These are phyloP conservation scores for Lophius americanus DNA, from an alignment of 2,797 vertebrate species.

Conservation along the genomic window DNA sequence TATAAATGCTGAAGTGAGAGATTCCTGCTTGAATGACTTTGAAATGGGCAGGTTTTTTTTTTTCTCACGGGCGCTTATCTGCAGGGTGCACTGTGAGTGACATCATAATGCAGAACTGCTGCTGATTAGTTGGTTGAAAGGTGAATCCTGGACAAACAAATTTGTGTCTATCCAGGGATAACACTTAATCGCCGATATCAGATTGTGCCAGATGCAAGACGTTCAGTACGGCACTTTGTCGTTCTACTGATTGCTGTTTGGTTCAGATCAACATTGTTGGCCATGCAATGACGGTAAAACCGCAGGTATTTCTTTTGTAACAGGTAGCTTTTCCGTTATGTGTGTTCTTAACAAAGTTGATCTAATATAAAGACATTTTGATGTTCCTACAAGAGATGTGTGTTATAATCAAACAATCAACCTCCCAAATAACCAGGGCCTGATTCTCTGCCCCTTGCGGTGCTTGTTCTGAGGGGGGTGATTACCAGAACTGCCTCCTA, in stretches of 20 bases:
- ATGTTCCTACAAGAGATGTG: slow-evolving; percentile 30
- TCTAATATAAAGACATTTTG: slow-evolving; percentile 59
- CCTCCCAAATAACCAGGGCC: slow-evolving; percentile 30
- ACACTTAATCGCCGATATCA: no score
- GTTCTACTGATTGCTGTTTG: slow-evolving; percentile 17
- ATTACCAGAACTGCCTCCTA: slow-evolving; percentile 44
- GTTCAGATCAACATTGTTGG: slow-evolving; percentile 1
- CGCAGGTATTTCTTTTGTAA: slow-evolving; percentile 37
- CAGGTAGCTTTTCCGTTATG: slow-evolving; percentile 30
- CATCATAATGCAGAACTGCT: no score
- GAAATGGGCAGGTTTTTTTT: no score
- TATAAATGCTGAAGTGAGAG: no score
- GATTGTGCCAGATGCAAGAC: not conserved
- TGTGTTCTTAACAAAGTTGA: slow-evolving; percentile 28
- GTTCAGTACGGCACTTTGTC: not conserved
- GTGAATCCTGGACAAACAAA: no score
- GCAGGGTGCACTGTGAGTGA: no score
- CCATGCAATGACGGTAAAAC: slow-evolving; percentile 29
- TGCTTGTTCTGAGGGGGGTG: slow-evolving; percentile 41
- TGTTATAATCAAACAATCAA: slow-evolving; percentile 54
- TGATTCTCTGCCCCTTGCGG: slow-evolving; percentile 19
- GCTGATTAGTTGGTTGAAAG: no score
- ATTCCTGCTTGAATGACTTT: no score
- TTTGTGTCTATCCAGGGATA: no score
- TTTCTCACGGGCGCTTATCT: no score